Base-by-base conservation (phyloP, 2,888 invertebrate genomes). In the Amphipyra tragopoginis region DNA sequence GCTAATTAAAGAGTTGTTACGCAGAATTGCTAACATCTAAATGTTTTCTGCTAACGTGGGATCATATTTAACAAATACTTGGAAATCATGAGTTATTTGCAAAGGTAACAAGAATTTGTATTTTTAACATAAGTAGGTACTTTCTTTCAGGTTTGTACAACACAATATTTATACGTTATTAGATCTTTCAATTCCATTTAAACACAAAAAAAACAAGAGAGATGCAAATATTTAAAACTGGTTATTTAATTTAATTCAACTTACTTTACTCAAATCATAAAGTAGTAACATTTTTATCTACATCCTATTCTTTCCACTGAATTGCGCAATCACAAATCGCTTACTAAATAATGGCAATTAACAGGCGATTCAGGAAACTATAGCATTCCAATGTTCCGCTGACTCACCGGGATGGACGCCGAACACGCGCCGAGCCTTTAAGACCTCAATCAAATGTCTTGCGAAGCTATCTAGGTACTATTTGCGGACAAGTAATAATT, bases 341-440 rank as follows among this genome's bases (percentile, higher is more conserved):
- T 80, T 77, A 70, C 80, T 75, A 75, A 82, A 84, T 77, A 77
- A 77, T 74, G 54, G 48, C 68, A 81, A 80, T 82, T 77, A 77
- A 45, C 72, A 76, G 72, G 76, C 82, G 78, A 80, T 81, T 82
- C 90, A 91, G 93, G 93, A 93, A 91, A 87, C 87, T 79, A 82
- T 81, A 66, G 83, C 91, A 92, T 93, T 91, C 92, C 90, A 60
- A 78, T 70, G 79, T 72, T 67, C 65, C 68, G 72, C 66, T 86
- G 86, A 88, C 78, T 87, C 86, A 85, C 56, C 53, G 56, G 67
- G 65, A 67, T 68, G 70, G 55, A 50, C 61, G 48, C 59, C 57
- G 48, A 54, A 62, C 59, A 63, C 67, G 52, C 69, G 67, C 61
- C 51, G 50, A 43, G 67, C 48, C 67, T 79, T 64, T 65, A 26